Evolutionary conservation across 2,113 vertebrate genomes (phyloP).

Genomic region (Polypterus bichir): DNA sequence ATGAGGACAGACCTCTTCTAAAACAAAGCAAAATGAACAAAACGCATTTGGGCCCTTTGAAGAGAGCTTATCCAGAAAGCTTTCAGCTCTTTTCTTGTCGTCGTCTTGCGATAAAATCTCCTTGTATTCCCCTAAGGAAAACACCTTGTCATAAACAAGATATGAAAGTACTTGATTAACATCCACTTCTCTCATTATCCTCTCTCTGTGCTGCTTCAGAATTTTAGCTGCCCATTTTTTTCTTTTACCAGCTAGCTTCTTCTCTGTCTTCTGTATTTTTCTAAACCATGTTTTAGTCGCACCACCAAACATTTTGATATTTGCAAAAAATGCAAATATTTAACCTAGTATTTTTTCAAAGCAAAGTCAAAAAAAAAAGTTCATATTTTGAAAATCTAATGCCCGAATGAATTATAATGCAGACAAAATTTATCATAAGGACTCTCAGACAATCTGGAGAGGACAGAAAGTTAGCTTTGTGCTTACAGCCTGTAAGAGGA

Average conservation of each 20-base stretch:
- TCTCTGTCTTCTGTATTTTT: constrained; percentile 43
- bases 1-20: constrained; percentile 77
- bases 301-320: constrained; percentile 57
- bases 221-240: constrained; percentile 53
- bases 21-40: constrained; percentile 63
- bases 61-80: constrained; percentile 65
- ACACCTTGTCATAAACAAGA: constrained; percentile 66
- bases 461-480: constrained; percentile 46
- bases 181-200: constrained; percentile 60
- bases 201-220: constrained; percentile 52
- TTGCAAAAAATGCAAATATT: constrained; percentile 26
- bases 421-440: constrained; percentile 44
- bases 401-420: too few relatives aligned
- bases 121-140: constrained; percentile 72
- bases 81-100: constrained; percentile 45
- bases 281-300: constrained; percentile 60
- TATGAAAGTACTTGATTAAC: constrained; percentile 62
- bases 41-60: constrained; percentile 67
- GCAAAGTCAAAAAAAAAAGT: constrained; percentile 34
- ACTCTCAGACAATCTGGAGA: constrained; percentile 62
- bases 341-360: constrained; percentile 29
- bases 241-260: constrained; percentile 48
- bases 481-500: constrained; percentile 72
- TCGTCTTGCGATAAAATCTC: constrained; percentile 62
- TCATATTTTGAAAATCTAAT: constrained; percentile 39